phyloP scores from a whole-genome alignment of 1,140 invertebrate genomes.

The Belonocnema kinseyi region DNA sequence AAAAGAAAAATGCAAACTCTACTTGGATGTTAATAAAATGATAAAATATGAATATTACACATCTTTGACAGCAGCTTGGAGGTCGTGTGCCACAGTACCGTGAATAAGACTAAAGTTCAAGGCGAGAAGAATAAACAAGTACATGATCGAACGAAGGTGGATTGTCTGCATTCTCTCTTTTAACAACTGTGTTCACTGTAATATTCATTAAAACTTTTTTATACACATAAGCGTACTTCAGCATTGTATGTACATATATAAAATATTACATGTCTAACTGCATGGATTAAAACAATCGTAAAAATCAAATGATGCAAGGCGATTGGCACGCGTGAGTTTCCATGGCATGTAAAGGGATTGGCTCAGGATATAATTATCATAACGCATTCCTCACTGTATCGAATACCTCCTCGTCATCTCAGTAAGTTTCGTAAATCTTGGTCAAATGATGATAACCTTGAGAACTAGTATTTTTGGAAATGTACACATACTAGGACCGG shows the following conservation, averaged over 20 bases:
- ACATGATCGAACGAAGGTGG: slow-evolving; percentile 12
- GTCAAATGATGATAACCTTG: no score
- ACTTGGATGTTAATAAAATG: not conserved
- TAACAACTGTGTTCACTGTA: not conserved
- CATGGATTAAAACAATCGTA: not conserved
- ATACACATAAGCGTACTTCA: not conserved
- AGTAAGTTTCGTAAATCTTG: not conserved
- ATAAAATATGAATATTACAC: slow-evolving; percentile 8
- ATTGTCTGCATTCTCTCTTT: slow-evolving; percentile 13
- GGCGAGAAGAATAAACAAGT: slow-evolving; percentile 28
- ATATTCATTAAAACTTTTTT: slow-evolving; percentile 10
- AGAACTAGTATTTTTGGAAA: no score
- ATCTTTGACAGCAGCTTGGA: slow-evolving; percentile 26
- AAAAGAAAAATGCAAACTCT: not conserved
- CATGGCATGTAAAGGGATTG: slow-evolving; percentile 20
- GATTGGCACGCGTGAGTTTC: slow-evolving; percentile 34
- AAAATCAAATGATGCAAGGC: slow-evolving; percentile 39
- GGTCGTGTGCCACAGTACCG: slow-evolving; percentile 21
- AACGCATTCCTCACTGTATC: slow-evolving; percentile 5
- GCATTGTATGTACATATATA: not conserved
- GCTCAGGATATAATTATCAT: slow-evolving; percentile 24
- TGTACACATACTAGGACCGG: no score
- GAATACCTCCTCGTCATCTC: not conserved
- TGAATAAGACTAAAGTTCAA: slow-evolving; percentile 25
- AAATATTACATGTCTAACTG: not conserved